Base-by-base conservation (phyloP, 2,113 vertebrate species). In the Microtus pennsylvanicus region DNA sequence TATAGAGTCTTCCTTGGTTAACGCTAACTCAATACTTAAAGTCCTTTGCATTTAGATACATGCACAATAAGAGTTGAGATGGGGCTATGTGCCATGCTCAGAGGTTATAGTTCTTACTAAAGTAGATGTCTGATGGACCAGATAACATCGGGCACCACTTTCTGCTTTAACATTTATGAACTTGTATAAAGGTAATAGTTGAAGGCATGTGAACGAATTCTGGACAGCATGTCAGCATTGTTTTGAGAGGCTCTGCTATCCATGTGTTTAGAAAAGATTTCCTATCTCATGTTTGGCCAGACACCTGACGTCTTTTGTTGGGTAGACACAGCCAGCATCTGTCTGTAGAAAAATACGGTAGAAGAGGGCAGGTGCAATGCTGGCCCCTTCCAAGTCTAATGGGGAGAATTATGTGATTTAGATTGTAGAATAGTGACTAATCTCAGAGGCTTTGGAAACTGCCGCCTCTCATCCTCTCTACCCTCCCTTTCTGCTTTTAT, bases 371-470 rank as follows among this genome's bases (percentile, higher is more conserved):
- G 69, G 61, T n/a, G 22, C 70, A 82, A 78, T 6, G 63, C 16
- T 50, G 45, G 35, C 50, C 38, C n/a, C 14, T 93, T 92, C 75
- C 6, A 38, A 93, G 67, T 52, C 8, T 28, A 67, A 76, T 26
- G 9, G n/a, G n/a, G 38, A 67, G 93, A 93, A 89, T 87, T 69
- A 87, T 28, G 26, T 76, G 93, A 88, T 76, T 96, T 91, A 72
- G 78, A 89, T 33, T 85, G 38, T 90, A 77, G 55, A 86, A 16
- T 90, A 63, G 50, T 58, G 65, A 65, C 78, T 97, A 93, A 96
- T 90, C 67, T 86, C 42, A 33, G 26, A 87, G 76, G 35, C 52
- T 97, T 95, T 93, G 80, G 58, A 92, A 93, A 88, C 55, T 85
- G 52, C 38, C 89, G 16, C 7, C 7, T 77, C n/a, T 95, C 52